A percentile compares a stretch with the other conserved stretches of the same genome.
Evolutionary conservation across 2,888 invertebrate species (phyloP).

Genomic region (Hemithea aestivaria): DNA sequence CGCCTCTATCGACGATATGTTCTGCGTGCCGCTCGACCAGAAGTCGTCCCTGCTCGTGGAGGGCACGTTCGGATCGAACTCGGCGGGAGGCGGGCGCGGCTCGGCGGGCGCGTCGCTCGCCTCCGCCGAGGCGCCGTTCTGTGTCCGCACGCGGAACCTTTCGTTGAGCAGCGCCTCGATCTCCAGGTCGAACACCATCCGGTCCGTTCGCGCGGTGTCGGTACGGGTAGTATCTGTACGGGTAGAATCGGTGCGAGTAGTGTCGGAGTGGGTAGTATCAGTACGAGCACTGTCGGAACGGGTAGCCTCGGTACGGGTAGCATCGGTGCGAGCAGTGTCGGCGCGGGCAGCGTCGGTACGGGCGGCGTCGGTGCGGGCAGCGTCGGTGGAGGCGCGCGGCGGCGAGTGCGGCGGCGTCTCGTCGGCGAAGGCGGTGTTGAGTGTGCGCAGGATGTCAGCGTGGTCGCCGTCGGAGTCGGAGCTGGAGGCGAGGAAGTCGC

Average conservation of each 20-base stretch:
- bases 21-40: conserved; percentile 42
- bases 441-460: conserved; percentile 63
- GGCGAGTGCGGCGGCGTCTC: conserved; percentile 17
- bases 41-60: conserved; percentile 60
- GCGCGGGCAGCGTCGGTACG: conserved; percentile 2
- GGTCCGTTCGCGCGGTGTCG: conserved; percentile 19
- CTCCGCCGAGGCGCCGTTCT: conserved; percentile 30
- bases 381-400: conserved; percentile 9
- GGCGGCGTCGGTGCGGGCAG: conserved; percentile 20
- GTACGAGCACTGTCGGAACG: too few species aligned
- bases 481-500: conserved; percentile 53
- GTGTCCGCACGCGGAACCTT: conserved; percentile 59
- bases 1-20: conserved; percentile 57
- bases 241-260: too few species aligned
- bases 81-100: conserved; percentile 5
- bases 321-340: too few species aligned
- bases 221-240: too few species aligned
- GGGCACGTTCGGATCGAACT: conserved; percentile 36
- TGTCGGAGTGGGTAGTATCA: background rate
- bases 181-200: conserved; percentile 19
- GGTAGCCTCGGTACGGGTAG: too few species aligned
- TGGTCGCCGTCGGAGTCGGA: conserved; percentile 69
- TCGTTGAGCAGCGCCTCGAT: conserved; percentile 40
- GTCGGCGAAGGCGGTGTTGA: conserved; percentile 57
- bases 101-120: conserved; percentile 9